A percentile compares a stretch with the other conserved stretches of the same genome.
phyloP scores from a whole-genome alignment of 2,888 invertebrate species.

The Hemaris fuciformis region DNA sequence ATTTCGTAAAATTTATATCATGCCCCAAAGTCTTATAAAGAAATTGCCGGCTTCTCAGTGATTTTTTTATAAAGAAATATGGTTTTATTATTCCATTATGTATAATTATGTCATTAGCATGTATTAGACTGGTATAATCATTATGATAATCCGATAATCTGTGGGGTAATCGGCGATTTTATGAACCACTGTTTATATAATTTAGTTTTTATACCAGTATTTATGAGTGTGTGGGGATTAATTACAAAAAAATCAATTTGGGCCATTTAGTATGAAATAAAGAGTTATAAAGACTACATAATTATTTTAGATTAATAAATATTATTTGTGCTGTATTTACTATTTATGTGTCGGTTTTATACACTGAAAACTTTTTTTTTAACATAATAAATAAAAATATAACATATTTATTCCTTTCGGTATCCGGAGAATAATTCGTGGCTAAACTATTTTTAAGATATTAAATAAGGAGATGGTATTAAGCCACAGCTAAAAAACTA shows the following conservation, averaged over 20 bases:
- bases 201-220: not conserved
- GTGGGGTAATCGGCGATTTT: not conserved
- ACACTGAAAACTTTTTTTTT: too few species aligned
- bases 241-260: not conserved
- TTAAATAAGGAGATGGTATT: too few species aligned
- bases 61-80: conserved; percentile 23
- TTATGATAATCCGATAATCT: not conserved
- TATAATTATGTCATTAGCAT: conserved; percentile 52
- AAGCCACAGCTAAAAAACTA: too few species aligned
- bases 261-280: not conserved
- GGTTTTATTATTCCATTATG: conserved; percentile 47
- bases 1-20: not conserved
- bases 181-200: not conserved
- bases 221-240: not conserved
- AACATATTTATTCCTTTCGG: too few species aligned
- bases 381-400: too few species aligned
- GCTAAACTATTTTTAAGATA: too few species aligned
- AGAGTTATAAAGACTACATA: not conserved
- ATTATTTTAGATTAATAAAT: too few species aligned
- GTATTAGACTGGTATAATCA: conserved; percentile 18
- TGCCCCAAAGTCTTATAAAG: not conserved
- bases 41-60: not conserved
- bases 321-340: too few species aligned
- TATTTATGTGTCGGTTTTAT: too few species aligned
- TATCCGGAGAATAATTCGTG: too few species aligned